These are phyloP conservation scores for Calameuta pallipes DNA, from an alignment of 2,888 invertebrate genomes.

Conservation along the genomic window DNA sequence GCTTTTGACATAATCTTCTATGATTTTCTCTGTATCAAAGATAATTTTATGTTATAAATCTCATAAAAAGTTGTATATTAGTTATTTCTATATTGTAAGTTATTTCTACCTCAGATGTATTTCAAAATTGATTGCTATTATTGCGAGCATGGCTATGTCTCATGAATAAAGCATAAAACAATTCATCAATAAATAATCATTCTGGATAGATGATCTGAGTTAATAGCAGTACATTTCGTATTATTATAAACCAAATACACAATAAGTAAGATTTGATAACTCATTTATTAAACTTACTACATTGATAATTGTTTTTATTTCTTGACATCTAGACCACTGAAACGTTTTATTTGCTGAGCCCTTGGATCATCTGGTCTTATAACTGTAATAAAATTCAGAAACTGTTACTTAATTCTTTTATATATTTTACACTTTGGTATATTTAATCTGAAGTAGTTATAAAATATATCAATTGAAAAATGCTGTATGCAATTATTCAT, in stretches of 20 bases:
- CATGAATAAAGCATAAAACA: neutral
- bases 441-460: neutral
- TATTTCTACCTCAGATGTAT: neutral
- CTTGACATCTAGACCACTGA: slow-evolving; percentile 3
- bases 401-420: neutral
- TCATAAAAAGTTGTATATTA: neutral
- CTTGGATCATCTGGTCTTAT: slow-evolving; percentile 44
- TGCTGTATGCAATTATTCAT: neutral
- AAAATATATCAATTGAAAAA: neutral
- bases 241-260: neutral
- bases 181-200: neutral
- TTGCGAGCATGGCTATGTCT: neutral
- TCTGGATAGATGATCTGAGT: neutral
- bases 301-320: neutral
- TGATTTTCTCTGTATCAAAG: neutral
- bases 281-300: neutral
- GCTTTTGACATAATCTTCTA: neutral
- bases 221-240: neutral
- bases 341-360: slow-evolving; percentile 25
- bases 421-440: neutral
- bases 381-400: slow-evolving; percentile 35
- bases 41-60: neutral
- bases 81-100: neutral
- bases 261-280: neutral
- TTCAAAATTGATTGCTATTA: neutral